Evolutionary conservation across 2,888 invertebrate genomes (phyloP), one percentile per base, ranked within the genome.

Genomic region (Proisotoma minuta): DNA sequence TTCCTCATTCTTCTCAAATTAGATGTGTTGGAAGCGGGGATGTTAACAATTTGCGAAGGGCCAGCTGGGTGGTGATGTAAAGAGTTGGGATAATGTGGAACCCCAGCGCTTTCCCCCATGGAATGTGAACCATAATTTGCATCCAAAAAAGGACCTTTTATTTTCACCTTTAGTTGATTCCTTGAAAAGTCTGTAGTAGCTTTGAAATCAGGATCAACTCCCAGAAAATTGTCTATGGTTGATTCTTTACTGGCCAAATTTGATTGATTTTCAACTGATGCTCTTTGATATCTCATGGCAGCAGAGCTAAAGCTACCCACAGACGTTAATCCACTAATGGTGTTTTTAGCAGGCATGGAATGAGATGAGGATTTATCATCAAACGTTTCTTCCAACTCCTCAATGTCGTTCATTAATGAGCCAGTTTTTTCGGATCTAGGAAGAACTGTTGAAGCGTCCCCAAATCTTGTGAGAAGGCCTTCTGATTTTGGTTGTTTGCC

Each of bases 161-260:
- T 92, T 78, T 93, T 93, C 0, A 93, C 86, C 77, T 92, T 92
- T 3, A 93, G 79, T 76, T 91, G 91, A 78, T 91, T 91, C 28
- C 91, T 82, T 0, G 90, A 87, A 39, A 66, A 15, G 78, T 91
- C 90, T 1, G 29, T 39, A 20, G 12, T 22, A 20, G 5, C 3
- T 10, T n/a, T 28, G 5, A 52, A 24, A n/a, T 28, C 29, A 3
- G 52, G 18, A 12, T 52, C 52, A 12, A 15, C 34, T 10, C 34
- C 34, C 15, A 15, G 15, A 15, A 10, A 15, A 8, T 34, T 15
- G 15, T 34, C 34, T 15, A 34, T 34, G 34, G 8, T 34, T 8
- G 34, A 43, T 20, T 43, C 43, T 43, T 20, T 5, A 20, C 43
- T 43, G 15, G 43, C 43, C 4, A 43, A 20, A 5, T 18, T 43